Percentiles rank a stretch among this genome's conserved stretches.
These are phyloP conservation scores for Chrysemys picta DNA, from an alignment of 2,113 vertebrate genomes.

Conservation along the genomic window DNA sequence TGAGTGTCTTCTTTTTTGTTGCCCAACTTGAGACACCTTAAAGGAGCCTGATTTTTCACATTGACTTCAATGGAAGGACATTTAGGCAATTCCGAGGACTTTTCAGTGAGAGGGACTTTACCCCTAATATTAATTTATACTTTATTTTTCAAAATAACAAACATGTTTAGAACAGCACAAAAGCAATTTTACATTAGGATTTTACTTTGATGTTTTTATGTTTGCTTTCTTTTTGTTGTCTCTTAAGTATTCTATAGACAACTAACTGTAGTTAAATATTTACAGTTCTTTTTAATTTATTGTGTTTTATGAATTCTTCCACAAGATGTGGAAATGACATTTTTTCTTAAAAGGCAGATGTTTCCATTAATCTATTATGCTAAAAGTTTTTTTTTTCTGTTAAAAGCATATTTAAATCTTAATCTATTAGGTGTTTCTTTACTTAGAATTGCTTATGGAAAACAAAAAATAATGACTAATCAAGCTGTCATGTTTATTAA, in stretches of 20 bases:
- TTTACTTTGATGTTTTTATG: constrained; percentile 17
- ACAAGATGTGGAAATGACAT: neutral
- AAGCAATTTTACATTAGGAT: neutral
- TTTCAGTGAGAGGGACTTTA: too few species aligned
- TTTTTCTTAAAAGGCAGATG: constrained; percentile 1
- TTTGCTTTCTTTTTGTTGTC: neutral
- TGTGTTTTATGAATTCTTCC: neutral
- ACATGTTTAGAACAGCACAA: neutral
- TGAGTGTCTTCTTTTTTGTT: neutral
- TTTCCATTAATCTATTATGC: constrained; percentile 16
- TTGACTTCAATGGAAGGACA: neutral
- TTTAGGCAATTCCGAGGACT: neutral
- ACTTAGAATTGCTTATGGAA: neutral
- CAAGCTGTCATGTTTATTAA: constrained; percentile 59
- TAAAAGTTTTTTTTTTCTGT: neutral
- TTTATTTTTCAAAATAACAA: neutral
- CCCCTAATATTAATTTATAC: neutral
- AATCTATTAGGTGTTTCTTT: neutral
- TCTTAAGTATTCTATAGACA: neutral
- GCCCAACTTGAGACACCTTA: neutral
- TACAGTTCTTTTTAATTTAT: neutral
- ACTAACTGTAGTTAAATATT: constrained; percentile 48
- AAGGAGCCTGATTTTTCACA: neutral
- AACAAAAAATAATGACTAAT: constrained; percentile 53
- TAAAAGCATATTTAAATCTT: constrained; percentile 24